Percentiles rank a stretch among this genome's conserved stretches.
phyloP scores from a whole-genome alignment of 2,113 vertebrate genomes.

The Struthidea cinerea region DNA sequence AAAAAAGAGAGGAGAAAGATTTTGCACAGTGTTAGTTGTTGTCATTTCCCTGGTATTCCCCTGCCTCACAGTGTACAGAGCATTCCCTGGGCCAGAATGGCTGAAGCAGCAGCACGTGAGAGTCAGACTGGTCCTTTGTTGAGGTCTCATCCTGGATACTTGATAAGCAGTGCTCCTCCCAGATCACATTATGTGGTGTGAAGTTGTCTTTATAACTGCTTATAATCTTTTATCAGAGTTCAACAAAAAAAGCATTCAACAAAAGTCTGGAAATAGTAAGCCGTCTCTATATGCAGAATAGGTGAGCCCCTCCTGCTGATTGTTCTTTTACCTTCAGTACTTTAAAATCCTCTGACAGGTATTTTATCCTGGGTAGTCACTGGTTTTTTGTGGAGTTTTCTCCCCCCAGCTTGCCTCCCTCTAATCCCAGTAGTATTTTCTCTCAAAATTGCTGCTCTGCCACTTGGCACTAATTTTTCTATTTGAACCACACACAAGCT shows the following conservation, averaged over 20 bases:
- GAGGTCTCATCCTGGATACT: background rate
- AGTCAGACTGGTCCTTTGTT: background rate
- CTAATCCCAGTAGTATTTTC: background rate
- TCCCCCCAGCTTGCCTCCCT: background rate
- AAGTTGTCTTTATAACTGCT: background rate
- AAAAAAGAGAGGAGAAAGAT: constrained; percentile 22
- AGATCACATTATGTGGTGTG: background rate
- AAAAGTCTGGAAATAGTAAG: background rate
- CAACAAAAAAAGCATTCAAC: background rate
- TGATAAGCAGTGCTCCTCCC: background rate
- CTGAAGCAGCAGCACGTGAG: background rate
- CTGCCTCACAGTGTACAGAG: background rate
- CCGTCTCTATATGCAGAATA: background rate
- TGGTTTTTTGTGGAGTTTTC: background rate
- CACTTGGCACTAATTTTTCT: background rate
- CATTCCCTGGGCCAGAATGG: background rate
- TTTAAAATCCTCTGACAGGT: background rate
- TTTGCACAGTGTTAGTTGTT: background rate
- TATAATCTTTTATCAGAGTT: background rate
- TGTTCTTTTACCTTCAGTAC: background rate
- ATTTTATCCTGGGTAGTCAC: background rate
- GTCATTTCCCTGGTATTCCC: background rate
- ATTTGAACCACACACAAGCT: background rate
- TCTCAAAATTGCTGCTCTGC: background rate
- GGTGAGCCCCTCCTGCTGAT: background rate